Base-by-base conservation (phyloP, 2,113 vertebrate genomes). In the Sebastes fasciatus region DNA sequence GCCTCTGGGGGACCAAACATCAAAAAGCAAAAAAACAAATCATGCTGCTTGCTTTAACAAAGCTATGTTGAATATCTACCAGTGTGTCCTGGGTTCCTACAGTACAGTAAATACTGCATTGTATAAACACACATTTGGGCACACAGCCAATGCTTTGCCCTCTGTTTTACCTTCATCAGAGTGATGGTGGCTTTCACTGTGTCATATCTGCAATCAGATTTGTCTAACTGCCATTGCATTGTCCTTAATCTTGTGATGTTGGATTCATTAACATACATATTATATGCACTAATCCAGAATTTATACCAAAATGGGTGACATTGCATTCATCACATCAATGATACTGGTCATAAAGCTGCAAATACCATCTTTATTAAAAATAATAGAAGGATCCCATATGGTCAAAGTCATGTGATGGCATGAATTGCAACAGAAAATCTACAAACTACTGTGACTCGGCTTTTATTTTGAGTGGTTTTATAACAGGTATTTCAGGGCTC, bases 251-350 rank as follows among this genome's bases (percentile, higher is more conserved):
- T 61, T 16, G 16, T 58, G 5, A 49, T 62, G 60, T n/a, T 45
- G 54, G 16, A 16, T 3, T 61, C 76, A 77, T 83, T 82, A 75
- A 21, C 40, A 45, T 85, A 80, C 88, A 88, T 87, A 79, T 81
- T 77, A 54, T 63, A 34, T 55, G 79, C 26, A 8, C 34, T 77
- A 63, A 85, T 85, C 67, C 49, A 77, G 46, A 74, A 65, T 83
- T 79, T 65, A 75, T 52, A 62, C 34, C 55, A 72, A 55, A 77
- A 69, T 40, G n/a, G 40, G 55, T 62, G 65, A 57, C 67, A 6
- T 34, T 63, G 45, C 17, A 23, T 73, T 77, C n/a, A 61, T 61
- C 55, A 23, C 40, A 16, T 57, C 42, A 40, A 4, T 17, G 40
- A 57, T 55, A 65, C 48, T n/a, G 17, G 21, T 6, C 34, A 52